Evolutionary conservation across 2,888 invertebrate genomes (phyloP).

Genomic region (Callimorpha dominula): DNA sequence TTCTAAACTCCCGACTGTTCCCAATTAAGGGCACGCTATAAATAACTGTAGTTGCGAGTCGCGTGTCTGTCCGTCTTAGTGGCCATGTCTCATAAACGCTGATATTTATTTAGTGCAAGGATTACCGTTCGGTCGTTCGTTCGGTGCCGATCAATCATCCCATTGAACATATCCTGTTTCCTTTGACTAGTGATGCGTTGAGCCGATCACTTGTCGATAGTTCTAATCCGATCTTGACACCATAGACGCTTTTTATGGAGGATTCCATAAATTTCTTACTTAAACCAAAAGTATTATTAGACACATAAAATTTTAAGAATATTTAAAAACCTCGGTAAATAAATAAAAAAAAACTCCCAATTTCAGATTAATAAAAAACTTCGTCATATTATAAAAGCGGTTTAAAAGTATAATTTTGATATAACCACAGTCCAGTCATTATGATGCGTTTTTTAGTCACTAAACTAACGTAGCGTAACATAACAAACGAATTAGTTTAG

Average conservation of each 20-base stretch:
- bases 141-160: constrained; percentile 85
- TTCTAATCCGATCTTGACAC: neutral
- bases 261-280: neutral
- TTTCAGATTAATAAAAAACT: too few species aligned
- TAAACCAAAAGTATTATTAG: too few species aligned
- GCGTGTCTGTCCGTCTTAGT: constrained; percentile 46
- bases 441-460: too few species aligned
- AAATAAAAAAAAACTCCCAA: too few species aligned
- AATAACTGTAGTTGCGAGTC: constrained; percentile 42
- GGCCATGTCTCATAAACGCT: constrained; percentile 60
- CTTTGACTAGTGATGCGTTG: constrained; percentile 74
- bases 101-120: constrained; percentile 83
- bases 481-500: too few species aligned
- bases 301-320: too few species aligned
- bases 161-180: constrained; percentile 86
- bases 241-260: neutral
- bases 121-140: constrained; percentile 73
- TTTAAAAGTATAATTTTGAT: neutral
- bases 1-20: constrained; percentile 9
- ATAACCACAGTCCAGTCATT: neutral
- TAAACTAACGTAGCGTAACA: neutral
- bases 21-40: constrained; percentile 43
- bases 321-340: too few species aligned
- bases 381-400: neutral
- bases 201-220: constrained; percentile 57